phyloP scores from a whole-genome alignment of 2,113 vertebrate species.

The Hydrolagus affinis region DNA sequence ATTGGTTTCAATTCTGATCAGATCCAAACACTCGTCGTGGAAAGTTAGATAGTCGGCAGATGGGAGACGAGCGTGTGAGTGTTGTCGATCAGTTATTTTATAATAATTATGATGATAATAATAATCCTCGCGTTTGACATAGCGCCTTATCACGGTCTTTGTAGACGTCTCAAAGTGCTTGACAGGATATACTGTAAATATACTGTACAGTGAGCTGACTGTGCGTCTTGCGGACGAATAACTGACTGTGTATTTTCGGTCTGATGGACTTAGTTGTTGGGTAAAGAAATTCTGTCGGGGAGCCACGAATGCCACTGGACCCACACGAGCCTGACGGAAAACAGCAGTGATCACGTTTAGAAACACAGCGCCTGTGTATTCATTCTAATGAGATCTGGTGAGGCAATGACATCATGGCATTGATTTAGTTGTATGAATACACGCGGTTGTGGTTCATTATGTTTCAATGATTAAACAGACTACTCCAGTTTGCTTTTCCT shows the following conservation, averaged over 20 bases:
- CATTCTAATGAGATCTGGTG: background rate
- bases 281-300: background rate
- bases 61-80: too few species aligned
- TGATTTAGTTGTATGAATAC: constrained; percentile 19
- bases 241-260: too few species aligned
- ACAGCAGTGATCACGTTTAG: background rate
- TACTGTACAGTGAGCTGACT: too few species aligned
- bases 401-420: background rate
- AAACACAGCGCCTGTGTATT: background rate
- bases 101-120: too few species aligned
- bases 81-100: background rate
- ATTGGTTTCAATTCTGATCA: background rate
- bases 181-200: too few species aligned
- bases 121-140: too few species aligned
- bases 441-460: constrained; percentile 4
- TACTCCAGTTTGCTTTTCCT: background rate
- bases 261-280: background rate
- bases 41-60: background rate
- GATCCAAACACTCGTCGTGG: background rate
- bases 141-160: too few species aligned
- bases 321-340: background rate
- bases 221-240: too few species aligned
- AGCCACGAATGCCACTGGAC: background rate
- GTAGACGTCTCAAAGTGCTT: too few species aligned
- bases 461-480: constrained; percentile 11